Evolutionary conservation across 2,888 invertebrate genomes (phyloP).

Genomic region (Steinernema carpocapsae): DNA sequence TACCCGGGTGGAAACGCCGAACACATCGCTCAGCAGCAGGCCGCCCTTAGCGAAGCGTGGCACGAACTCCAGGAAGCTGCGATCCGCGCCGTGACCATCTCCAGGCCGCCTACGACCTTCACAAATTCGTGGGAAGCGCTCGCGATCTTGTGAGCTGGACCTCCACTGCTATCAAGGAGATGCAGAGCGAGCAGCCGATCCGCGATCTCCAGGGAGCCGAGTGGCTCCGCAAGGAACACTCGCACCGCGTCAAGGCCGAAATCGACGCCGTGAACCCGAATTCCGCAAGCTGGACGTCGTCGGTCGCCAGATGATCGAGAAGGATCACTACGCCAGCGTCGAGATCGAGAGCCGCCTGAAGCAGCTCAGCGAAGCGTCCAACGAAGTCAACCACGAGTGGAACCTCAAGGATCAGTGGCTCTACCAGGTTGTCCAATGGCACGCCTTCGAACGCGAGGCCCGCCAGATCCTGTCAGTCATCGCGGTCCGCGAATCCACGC

Average conservation of each 20-base stretch:
- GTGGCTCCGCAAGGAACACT: slow-evolving; percentile 80
- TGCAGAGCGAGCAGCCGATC: slow-evolving; percentile 80
- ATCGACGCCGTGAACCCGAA: slow-evolving; percentile 86
- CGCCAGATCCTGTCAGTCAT: slow-evolving; percentile 88
- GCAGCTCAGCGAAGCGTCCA: slow-evolving; percentile 80
- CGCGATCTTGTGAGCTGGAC: slow-evolving; percentile 90
- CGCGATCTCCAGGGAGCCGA: slow-evolving; percentile 74
- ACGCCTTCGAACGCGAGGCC: slow-evolving; percentile 91
- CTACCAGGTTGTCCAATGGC: slow-evolving; percentile 80
- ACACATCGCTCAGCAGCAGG: slow-evolving; percentile 86
- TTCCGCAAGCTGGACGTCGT: slow-evolving; percentile 79
- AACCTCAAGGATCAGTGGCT: slow-evolving; percentile 82
- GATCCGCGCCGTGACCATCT: slow-evolving; percentile 80
- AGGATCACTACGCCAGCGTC: slow-evolving; percentile 79
- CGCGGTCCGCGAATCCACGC: slow-evolving; percentile 79
- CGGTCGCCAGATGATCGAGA: slow-evolving; percentile 83
- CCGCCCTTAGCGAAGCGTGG: slow-evolving; percentile 86
- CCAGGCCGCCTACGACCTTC: slow-evolving; percentile 85
- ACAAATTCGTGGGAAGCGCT: slow-evolving; percentile 85
- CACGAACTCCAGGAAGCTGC: slow-evolving; percentile 82
- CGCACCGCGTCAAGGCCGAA: slow-evolving; percentile 79
- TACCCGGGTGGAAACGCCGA: slow-evolving; percentile 91
- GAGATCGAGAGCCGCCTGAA: slow-evolving; percentile 68
- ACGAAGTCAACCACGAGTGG: slow-evolving; percentile 83
- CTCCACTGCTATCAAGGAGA: slow-evolving; percentile 74